These are phyloP conservation scores for Drosophila mojavensis DNA, from an alignment of 1,140 invertebrate species.

Conservation along the genomic window DNA sequence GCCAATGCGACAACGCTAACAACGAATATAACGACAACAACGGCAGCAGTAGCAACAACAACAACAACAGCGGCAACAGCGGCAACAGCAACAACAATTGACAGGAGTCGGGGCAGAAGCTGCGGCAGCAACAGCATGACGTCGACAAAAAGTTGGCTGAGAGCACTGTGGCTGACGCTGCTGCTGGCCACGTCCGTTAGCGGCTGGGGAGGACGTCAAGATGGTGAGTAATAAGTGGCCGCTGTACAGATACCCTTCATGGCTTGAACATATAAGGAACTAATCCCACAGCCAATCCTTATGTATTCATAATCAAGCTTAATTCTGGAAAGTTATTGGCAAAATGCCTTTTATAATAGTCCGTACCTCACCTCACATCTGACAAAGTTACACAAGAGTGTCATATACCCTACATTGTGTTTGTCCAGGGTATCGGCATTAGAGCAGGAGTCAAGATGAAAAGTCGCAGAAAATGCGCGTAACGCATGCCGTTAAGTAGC, in stretches of 20 bases:
- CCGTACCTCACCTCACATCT: too few species aligned
- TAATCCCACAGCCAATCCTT: too few species aligned
- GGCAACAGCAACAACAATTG: conserved; percentile 39
- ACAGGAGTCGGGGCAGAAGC: conserved; percentile 28
- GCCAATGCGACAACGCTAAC: conserved; percentile 57
- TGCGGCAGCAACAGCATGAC: conserved; percentile 57
- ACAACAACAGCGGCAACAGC: conserved; percentile 37
- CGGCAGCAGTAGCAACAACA: conserved; percentile 14
- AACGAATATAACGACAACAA: conserved; percentile 32
- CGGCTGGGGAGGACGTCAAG: conserved; percentile 76
- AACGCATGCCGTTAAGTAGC: conserved; percentile 71
- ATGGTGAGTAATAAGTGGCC: conserved; percentile 64
- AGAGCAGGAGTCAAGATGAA: background rate
- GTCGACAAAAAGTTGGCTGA: conserved; percentile 73
- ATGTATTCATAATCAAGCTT: too few species aligned
- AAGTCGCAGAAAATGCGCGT: conserved; percentile 29
- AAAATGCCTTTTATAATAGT: too few species aligned
- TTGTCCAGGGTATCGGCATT: background rate
- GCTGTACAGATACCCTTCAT: background rate
- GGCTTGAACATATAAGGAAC: background rate
- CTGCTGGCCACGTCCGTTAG: conserved; percentile 74
- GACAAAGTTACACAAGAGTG: background rate
- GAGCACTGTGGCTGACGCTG: conserved; percentile 66
- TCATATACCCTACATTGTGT: background rate
- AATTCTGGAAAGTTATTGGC: too few species aligned